Base-by-base conservation (phyloP, 2,888 invertebrate genomes). In the Synanthedon andrenaeformis region DNA sequence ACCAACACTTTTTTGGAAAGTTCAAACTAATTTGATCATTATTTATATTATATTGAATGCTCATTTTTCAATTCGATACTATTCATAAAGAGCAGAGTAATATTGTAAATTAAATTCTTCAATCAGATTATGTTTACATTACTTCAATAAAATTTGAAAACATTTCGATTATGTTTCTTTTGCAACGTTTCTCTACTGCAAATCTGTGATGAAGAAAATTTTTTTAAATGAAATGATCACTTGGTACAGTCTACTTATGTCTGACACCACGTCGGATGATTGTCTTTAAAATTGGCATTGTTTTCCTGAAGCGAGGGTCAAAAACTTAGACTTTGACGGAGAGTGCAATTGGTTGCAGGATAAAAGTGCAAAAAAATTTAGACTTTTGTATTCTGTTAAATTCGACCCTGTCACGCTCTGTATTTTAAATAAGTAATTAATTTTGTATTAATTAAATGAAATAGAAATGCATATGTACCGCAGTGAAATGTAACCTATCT, bases 241-340 rank as follows among this genome's bases (percentile, higher is more conserved):
- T 35, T 35, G 35, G 35, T 23, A 23, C 23, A 5, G 23, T 23
- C 35, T 35, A 35, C 35, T 35, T 35, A 35, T 56, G 56, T 57
- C 14, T 45, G 17, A 49, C 13, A 45, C 14, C 19, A 23, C 23
- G 49, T 12, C 6, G 13, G 51, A 51, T 51, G 35, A n/a, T 51
- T 28, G 51, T 51, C 11, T n/a, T 51, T 81, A 86, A 86, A 86
- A 86, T 86, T 86, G 83, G 84, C 86, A 86, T 85, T 86, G 61
- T 86, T 86, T 86, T 86, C 85, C 85, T 76, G 65, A 84, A 83
- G 84, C 83, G 68, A 78, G 78, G 79, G 67, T 70, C 59, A 3
- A 71, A 72, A 75, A 75, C 78, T 73, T 76, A 74, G 75, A 77
- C 71, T 66, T 74, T 76, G 63, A 76, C 70, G 81, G 76, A 77